Conservation (phyloP, 2,113 vertebrate genomes). For the Colinus virginianus region DNA sequence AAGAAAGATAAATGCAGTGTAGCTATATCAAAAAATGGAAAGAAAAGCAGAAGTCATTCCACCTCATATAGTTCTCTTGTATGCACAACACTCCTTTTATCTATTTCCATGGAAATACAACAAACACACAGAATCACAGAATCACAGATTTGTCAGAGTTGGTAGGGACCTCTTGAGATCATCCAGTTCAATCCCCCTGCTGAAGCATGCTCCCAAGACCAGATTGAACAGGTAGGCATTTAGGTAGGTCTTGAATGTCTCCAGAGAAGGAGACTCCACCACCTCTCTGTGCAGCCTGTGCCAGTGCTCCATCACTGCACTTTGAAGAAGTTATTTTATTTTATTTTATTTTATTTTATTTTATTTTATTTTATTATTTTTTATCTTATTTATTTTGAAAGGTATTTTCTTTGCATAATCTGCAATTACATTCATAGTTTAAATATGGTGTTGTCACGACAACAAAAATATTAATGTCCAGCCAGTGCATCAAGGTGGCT, state of each 20-base stretch:
- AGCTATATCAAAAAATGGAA: background rate
- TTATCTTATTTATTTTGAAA: background rate
- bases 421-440: background rate
- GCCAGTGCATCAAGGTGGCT: background rate
- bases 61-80: background rate
- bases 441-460: background rate
- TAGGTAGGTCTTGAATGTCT: too few species aligned
- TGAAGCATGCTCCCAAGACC: too few species aligned
- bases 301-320: too few species aligned
- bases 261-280: too few species aligned
- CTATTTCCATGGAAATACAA: background rate
- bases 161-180: too few species aligned
- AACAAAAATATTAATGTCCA: background rate
- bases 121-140: too few species aligned
- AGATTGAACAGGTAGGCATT: too few species aligned
- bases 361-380: too few species aligned
- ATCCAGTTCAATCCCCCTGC: too few species aligned
- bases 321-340: background rate
- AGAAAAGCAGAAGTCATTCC: background rate
- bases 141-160: too few species aligned
- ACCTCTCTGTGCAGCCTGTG: too few species aligned
- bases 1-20: background rate
- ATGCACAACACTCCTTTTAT: too few species aligned
- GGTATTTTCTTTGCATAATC: background rate
- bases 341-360: background rate